A percentile compares a stretch with the other conserved stretches of the same genome.
Evolutionary conservation across 2,797 vertebrate species (phyloP).

Genomic region (Syndactyla subalaris): DNA sequence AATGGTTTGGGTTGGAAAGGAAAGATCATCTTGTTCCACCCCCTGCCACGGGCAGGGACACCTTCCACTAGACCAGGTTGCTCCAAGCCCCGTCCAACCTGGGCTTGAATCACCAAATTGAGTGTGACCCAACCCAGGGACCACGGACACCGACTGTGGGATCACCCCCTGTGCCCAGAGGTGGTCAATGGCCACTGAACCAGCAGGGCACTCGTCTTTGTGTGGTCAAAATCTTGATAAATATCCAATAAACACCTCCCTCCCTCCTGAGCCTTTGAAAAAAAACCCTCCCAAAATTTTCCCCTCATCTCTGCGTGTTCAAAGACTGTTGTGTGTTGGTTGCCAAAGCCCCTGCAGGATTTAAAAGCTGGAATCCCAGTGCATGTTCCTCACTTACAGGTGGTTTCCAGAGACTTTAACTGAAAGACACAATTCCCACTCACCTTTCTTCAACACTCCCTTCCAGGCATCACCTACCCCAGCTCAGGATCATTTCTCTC

Average conservation of each 20-base stretch:
- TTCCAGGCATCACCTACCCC: background rate
- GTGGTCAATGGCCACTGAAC: background rate
- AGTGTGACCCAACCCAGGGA: background rate
- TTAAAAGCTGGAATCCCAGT: background rate
- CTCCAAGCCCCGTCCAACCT: background rate
- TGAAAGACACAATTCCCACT: background rate
- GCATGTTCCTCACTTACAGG: background rate
- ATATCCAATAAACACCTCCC: background rate
- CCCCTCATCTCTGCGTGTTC: background rate
- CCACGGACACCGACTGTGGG: accelerated
- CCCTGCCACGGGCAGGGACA: background rate
- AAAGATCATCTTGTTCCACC: background rate
- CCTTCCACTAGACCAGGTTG: background rate
- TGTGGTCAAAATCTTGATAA: background rate
- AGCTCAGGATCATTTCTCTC: background rate
- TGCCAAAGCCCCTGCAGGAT: background rate
- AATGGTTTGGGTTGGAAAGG: background rate
- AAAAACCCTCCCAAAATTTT: background rate
- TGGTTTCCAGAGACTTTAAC: background rate
- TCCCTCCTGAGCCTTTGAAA: background rate
- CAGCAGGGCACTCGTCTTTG: background rate
- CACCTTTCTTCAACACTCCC: background rate
- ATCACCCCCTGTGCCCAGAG: background rate
- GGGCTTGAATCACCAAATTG: background rate
- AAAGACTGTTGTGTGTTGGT: background rate